phyloP scores from a whole-genome alignment of 2,888 invertebrate species.

The Metellina segmentata region DNA sequence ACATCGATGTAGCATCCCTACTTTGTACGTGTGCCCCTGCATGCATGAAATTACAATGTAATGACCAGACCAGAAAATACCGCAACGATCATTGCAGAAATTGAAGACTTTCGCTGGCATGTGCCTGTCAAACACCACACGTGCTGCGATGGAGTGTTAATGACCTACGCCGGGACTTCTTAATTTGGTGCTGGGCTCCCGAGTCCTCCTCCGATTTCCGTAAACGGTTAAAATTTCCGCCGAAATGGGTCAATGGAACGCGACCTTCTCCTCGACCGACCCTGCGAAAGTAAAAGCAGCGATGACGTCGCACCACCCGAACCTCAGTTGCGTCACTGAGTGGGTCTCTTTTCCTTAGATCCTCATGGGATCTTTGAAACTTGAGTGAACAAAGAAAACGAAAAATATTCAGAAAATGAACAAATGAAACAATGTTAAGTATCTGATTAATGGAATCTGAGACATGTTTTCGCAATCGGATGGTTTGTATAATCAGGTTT shows the following conservation, averaged over 20 bases:
- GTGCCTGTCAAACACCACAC: too few species aligned
- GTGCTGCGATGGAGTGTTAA: not conserved
- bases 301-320: conserved; percentile 22
- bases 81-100: too few species aligned
- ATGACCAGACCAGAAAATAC: too few species aligned
- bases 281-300: conserved; percentile 15
- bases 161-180: conserved; percentile 31
- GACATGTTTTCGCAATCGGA: too few species aligned
- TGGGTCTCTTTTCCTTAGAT: not conserved
- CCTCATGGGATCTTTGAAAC: too few species aligned
- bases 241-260: conserved; percentile 49
- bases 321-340: not conserved
- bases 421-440: not conserved
- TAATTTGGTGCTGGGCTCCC: conserved; percentile 29
- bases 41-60: too few species aligned
- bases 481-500: too few species aligned
- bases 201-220: conserved; percentile 28
- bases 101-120: too few species aligned
- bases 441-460: not conserved
- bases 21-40: too few species aligned
- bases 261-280: conserved; percentile 43
- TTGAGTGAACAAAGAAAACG: too few species aligned
- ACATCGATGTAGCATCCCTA: too few species aligned
- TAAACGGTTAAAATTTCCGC: conserved; percentile 44
- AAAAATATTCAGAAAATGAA: not conserved